Conservation (phyloP, 2,888 invertebrate species). For the Apamea crenata region DNA sequence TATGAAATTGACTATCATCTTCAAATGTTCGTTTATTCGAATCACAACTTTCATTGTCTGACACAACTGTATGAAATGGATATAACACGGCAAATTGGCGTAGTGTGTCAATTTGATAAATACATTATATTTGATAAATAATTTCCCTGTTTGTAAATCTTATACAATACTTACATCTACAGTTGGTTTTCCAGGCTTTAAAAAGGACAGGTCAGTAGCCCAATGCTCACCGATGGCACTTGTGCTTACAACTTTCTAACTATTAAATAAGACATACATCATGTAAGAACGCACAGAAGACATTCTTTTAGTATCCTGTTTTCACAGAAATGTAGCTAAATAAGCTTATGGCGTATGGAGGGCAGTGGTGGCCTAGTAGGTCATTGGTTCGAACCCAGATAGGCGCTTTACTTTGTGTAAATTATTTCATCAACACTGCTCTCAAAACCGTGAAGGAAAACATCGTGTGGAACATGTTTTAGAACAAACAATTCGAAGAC, state of each 20-base stretch:
- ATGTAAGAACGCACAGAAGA: background rate
- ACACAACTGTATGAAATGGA: background rate
- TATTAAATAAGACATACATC: conserved; percentile 25
- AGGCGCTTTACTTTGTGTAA: too few species aligned
- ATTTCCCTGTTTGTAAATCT: too few species aligned
- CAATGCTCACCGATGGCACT: conserved; percentile 27
- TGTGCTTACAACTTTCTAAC: conserved; percentile 34
- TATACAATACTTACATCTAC: background rate
- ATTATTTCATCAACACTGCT: too few species aligned
- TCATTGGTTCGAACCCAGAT: too few species aligned
- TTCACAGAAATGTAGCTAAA: background rate
- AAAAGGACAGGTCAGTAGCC: conserved; percentile 28
- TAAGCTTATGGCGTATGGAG: background rate
- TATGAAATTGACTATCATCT: background rate
- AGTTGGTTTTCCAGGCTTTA: background rate
- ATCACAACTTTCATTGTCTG: background rate
- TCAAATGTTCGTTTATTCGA: background rate
- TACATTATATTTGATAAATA: too few species aligned
- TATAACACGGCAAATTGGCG: background rate
- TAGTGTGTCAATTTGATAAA: background rate
- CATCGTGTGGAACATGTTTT: background rate
- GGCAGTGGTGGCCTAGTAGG: too few species aligned
- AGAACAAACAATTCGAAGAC: too few species aligned
- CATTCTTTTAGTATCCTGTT: background rate
- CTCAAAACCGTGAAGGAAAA: too few species aligned